phyloP scores from a whole-genome alignment of 1,140 invertebrate species.

The Tigriopus japonicus region DNA sequence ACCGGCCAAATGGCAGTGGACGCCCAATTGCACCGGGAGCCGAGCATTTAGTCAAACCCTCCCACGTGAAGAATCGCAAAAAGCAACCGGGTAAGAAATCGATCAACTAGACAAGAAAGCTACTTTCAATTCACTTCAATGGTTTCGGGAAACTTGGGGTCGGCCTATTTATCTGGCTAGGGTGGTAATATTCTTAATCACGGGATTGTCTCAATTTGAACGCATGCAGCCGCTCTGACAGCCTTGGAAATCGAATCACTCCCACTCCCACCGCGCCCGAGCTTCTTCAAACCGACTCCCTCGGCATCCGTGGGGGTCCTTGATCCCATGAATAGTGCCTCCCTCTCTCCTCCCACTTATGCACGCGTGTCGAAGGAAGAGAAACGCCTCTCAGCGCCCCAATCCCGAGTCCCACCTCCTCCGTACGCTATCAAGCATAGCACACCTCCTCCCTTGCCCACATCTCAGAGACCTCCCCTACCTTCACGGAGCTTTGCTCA shows the following conservation, averaged over 20 bases:
- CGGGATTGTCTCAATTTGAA: no score
- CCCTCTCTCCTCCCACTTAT: no score
- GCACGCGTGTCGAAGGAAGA: background rate
- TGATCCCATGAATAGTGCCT: no score
- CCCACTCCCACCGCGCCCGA: constrained; percentile 4
- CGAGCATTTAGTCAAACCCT: constrained; percentile 33
- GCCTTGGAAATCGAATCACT: background rate
- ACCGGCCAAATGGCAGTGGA: constrained; percentile 15
- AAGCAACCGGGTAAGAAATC: constrained; percentile 20
- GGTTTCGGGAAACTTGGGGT: no score
- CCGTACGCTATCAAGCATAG: background rate
- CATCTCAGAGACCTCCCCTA: constrained; percentile 14
- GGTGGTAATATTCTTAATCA: no score
- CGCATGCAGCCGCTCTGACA: no score
- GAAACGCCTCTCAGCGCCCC: constrained; percentile 4
- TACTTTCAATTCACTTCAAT: background rate
- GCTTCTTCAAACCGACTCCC: constrained; percentile 18
- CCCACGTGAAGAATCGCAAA: constrained; percentile 29
- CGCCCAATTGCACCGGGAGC: constrained; percentile 25
- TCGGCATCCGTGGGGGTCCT: constrained; percentile 16
- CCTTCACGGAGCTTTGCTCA: no score
- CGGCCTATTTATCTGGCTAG: no score
- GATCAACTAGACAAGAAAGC: constrained; percentile 2
- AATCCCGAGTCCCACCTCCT: constrained; percentile 13
- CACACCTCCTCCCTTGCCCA: constrained; percentile 13